Evolutionary conservation across 1,140 invertebrate species (phyloP).

Genomic region (Drosophila burlai): DNA sequence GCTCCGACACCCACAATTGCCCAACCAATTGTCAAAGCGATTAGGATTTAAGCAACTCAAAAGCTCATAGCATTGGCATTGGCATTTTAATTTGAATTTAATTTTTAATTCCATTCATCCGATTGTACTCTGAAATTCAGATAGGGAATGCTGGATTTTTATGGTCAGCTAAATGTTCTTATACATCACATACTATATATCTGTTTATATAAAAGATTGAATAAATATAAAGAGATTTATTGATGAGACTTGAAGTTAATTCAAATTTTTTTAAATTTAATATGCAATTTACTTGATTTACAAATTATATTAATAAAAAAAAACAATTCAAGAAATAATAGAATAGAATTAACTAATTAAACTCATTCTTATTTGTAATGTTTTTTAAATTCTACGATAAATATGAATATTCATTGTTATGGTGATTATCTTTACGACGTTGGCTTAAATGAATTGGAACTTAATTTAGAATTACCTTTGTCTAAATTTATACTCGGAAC

Average conservation of each 20-base stretch:
- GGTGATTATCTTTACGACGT: conserved; percentile 9
- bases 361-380: background rate
- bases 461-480: background rate
- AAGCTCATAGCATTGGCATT: conserved; percentile 22
- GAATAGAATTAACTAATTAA: background rate
- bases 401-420: conserved; percentile 22
- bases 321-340: background rate
- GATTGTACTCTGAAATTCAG: conserved; percentile 12
- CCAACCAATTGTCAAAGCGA: conserved; percentile 39
- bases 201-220: background rate
- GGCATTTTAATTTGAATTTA: conserved; percentile 57
- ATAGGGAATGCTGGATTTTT: background rate
- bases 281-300: background rate
- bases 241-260: too few species aligned
- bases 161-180: background rate
- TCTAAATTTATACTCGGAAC: background rate
- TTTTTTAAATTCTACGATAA: too few species aligned
- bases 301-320: background rate
- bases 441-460: conserved; percentile 8
- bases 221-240: too few species aligned
- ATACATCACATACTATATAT: background rate
- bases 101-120: conserved; percentile 42
- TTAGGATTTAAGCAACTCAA: conserved; percentile 30
- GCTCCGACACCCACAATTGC: conserved; percentile 8
- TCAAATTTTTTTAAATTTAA: background rate